These are phyloP conservation scores for Rallus limicola DNA, from an alignment of 2,113 vertebrate species.

Conservation along the genomic window DNA sequence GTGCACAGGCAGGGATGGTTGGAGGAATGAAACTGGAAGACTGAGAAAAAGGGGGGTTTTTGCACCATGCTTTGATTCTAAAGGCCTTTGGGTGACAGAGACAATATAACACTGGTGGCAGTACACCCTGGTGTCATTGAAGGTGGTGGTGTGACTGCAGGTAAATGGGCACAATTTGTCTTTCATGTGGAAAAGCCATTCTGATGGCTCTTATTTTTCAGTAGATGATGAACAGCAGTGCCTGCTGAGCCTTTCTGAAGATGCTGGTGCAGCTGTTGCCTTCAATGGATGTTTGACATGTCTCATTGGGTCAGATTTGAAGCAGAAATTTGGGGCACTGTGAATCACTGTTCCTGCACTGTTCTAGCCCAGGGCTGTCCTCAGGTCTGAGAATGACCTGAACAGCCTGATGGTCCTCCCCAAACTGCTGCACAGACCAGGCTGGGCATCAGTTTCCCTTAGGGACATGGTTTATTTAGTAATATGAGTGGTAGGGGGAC, in stretches of 20 bases:
- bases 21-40: not conserved
- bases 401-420: not conserved
- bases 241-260: not conserved
- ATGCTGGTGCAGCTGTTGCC: not conserved
- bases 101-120: not conserved
- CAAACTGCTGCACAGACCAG: not conserved
- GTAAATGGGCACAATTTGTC: not conserved
- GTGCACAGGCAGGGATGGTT: not conserved
- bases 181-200: not conserved
- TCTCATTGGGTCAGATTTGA: not conserved
- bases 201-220: not conserved
- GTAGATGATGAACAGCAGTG: not conserved
- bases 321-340: not conserved
- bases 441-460: not conserved
- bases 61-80: not conserved
- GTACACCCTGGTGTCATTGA: not conserved
- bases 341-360: not conserved
- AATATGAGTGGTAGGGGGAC: no score
- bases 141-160: not conserved
- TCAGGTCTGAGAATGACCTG: accelerated
- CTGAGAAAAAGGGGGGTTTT: not conserved
- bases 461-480: no score
- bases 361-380: not conserved
- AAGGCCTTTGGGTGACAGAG: not conserved
- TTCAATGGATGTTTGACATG: accelerated